Conservation (phyloP, 2,113 vertebrate species). For the Corythornis cristatus region DNA sequence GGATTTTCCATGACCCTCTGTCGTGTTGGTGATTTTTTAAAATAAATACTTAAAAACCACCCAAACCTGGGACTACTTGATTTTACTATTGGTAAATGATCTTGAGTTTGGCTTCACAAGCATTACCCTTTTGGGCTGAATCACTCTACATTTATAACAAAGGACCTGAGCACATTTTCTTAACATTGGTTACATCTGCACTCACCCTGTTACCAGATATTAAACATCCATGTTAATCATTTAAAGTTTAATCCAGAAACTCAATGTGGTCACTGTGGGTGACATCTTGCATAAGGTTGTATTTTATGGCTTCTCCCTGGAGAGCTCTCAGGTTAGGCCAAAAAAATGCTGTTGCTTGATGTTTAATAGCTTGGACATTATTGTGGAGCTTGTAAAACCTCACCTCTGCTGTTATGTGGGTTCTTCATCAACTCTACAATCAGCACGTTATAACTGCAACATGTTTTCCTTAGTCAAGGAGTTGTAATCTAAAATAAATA, state of each 20-base stretch:
- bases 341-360: constrained; percentile 56
- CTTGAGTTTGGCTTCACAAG: neutral
- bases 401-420: constrained; percentile 36
- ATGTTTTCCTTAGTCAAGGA: constrained; percentile 15
- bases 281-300: neutral
- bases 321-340: constrained; percentile 42
- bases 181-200: neutral
- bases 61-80: neutral
- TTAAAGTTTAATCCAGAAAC: neutral
- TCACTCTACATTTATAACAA: neutral
- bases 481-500: constrained; percentile 5
- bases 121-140: neutral
- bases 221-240: neutral
- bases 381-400: constrained; percentile 52
- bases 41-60: neutral
- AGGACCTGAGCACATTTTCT: neutral
- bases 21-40: neutral
- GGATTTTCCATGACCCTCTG: neutral
- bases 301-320: constrained; percentile 24
- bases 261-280: neutral
- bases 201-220: neutral
- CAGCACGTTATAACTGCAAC: neutral
- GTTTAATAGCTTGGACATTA: constrained; percentile 65
- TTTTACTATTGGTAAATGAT: neutral
- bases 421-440: constrained; percentile 55